Evolutionary conservation across 2,113 vertebrate species (phyloP).

Genomic region (Raja brachyura): DNA sequence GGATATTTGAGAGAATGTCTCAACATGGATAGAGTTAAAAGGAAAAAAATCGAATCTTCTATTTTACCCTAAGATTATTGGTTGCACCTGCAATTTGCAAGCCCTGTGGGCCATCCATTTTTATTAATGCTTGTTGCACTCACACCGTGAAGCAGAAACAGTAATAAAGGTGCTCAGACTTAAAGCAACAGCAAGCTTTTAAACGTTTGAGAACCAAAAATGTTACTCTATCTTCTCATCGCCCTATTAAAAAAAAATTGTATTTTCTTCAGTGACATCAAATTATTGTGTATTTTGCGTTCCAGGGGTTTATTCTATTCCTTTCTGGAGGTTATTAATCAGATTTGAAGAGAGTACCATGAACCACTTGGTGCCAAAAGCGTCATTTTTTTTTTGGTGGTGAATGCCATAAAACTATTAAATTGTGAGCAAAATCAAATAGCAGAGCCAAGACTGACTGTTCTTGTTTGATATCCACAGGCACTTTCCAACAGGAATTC

Average conservation of each 20-base stretch:
- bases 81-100: background rate
- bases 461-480: background rate
- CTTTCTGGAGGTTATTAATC: background rate
- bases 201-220: background rate
- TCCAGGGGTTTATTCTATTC: background rate
- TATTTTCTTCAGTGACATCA: background rate
- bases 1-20: background rate
- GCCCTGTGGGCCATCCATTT: background rate
- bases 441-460: too few species aligned
- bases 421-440: background rate
- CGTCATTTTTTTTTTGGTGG: background rate
- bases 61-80: constrained; percentile 9
- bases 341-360: background rate
- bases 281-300: background rate
- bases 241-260: background rate
- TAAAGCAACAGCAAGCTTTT: background rate
- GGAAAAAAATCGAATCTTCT: constrained; percentile 1
- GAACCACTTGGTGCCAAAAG: background rate
- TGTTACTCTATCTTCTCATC: background rate
- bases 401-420: background rate
- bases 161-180: background rate
- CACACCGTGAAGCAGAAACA: background rate
- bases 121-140: background rate
- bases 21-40: constrained; percentile 22
- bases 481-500: background rate